Evolutionary conservation across 2,888 invertebrate species (phyloP), one percentile per base, ranked within the genome.

Genomic region (Lysandra coridon): DNA sequence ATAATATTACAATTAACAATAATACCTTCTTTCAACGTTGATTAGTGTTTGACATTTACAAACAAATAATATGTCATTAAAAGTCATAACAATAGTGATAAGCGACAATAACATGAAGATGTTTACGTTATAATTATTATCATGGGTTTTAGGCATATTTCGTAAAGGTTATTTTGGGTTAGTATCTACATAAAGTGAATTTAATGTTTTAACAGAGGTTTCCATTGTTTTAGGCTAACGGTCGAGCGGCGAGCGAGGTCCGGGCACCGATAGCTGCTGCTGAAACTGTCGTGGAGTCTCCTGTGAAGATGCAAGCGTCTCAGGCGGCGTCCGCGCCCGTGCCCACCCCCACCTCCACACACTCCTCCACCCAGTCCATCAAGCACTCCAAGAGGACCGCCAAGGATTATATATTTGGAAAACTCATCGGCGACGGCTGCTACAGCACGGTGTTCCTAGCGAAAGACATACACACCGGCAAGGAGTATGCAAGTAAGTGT

Each of bases 381-480:
- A 90, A 86, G 82, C 88, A 95, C 76, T 92, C 95, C 78, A 98
- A 97, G 88, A 95, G 97, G 85, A 96, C 96, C 33, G 96, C 98
- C 79, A 96, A 97, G 88, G 99, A 99, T 93, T 99, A 98, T 90
- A 97, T 98, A 86, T 99, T 99, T 94, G 98, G 98, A 80, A 98
- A 98, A 95, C 96, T 98, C 82, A 97, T 99, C 85, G 99, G 99
- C 83, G 99, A 99, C 92, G 99, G 99, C 83, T 99, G 99, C 89
- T 99, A 98, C 91, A 99, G 99, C 86, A 98, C 98, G 81, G 99
- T 99, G 79, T 99, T 98, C 91, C 95, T 98, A 84, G 98, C 98
- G 78, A 98, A 98, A 91, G 99, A 99, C 91, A 97, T 98, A 81
- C 97, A 97, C 89, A 97, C 97, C 80, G 96, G 96, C 86, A 97